These are phyloP conservation scores for Orthosia incerta DNA, from an alignment of 2,888 invertebrate genomes.

Conservation along the genomic window DNA sequence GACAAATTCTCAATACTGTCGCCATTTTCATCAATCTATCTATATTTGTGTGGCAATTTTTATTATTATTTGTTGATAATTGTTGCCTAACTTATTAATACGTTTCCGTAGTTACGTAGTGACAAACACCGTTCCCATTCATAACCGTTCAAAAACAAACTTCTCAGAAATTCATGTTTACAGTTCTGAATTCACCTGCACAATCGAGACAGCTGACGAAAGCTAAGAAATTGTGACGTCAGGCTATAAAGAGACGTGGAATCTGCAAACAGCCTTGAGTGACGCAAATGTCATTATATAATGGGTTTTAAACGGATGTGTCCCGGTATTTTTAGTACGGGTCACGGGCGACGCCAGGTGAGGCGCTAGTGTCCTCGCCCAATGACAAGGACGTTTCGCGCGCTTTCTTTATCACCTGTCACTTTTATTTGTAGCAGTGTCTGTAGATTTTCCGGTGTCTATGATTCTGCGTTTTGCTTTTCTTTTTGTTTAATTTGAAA, in stretches of 20 bases:
- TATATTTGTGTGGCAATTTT: neutral
- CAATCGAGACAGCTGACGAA: slow-evolving; percentile 37
- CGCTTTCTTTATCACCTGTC: slow-evolving; percentile 61
- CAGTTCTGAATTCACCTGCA: slow-evolving; percentile 16
- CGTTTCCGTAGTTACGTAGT: no score
- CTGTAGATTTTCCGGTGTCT: slow-evolving; percentile 41
- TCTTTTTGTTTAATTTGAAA: slow-evolving; percentile 27
- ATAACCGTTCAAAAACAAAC: slow-evolving; percentile 9
- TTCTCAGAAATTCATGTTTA: slow-evolving; percentile 17
- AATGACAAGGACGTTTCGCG: slow-evolving; percentile 69
- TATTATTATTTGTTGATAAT: neutral
- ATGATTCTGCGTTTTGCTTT: slow-evolving; percentile 13
- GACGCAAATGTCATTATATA: slow-evolving; percentile 65
- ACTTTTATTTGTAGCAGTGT: slow-evolving; percentile 55
- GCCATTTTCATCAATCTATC: no score
- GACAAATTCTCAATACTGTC: neutral
- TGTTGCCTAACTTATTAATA: neutral
- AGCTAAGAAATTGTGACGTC: slow-evolving; percentile 46
- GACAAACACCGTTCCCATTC: slow-evolving; percentile 1
- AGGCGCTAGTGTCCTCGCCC: slow-evolving; percentile 68
- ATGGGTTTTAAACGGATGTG: slow-evolving; percentile 67
- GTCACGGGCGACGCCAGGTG: slow-evolving; percentile 73
- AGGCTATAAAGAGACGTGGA: slow-evolving; percentile 46
- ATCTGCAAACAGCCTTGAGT: slow-evolving; percentile 60
- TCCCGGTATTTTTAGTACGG: slow-evolving; percentile 68